A percentile compares a stretch with the other conserved stretches of the same genome.
These are phyloP conservation scores for Podilymbus podiceps DNA, from an alignment of 2,113 vertebrate species.

Conservation along the genomic window DNA sequence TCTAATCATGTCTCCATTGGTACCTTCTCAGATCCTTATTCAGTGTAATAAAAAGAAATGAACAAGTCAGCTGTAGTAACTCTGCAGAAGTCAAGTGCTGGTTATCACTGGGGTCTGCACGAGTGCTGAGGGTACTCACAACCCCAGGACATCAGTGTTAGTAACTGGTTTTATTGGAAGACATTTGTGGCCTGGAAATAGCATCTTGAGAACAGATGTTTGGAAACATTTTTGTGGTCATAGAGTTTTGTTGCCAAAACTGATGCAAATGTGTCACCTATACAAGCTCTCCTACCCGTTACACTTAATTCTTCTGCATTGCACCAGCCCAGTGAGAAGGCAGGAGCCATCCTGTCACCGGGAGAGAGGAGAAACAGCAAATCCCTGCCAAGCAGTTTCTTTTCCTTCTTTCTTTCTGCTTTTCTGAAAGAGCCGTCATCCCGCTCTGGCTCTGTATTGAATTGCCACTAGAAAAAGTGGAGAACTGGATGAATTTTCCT, in stretches of 20 bases:
- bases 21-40: neutral
- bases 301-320: neutral
- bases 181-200: neutral
- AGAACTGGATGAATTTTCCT: neutral
- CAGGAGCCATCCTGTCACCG: neutral
- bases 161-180: neutral
- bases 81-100: neutral
- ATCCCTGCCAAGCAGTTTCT: neutral
- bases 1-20: neutral
- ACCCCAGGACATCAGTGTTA: too few species aligned
- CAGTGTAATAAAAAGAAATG: neutral
- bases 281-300: neutral
- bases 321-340: too few species aligned
- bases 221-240: neutral
- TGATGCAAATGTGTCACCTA: too few species aligned
- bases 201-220: neutral
- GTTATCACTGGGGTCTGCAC: rapidly evolving
- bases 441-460: neutral
- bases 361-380: neutral
- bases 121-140: neutral
- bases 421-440: neutral
- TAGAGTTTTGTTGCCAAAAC: neutral
- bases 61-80: neutral
- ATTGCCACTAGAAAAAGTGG: neutral
- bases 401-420: too few species aligned